phyloP scores from a whole-genome alignment of 2,113 vertebrate genomes.

The Craseonycteris thonglongyai region DNA sequence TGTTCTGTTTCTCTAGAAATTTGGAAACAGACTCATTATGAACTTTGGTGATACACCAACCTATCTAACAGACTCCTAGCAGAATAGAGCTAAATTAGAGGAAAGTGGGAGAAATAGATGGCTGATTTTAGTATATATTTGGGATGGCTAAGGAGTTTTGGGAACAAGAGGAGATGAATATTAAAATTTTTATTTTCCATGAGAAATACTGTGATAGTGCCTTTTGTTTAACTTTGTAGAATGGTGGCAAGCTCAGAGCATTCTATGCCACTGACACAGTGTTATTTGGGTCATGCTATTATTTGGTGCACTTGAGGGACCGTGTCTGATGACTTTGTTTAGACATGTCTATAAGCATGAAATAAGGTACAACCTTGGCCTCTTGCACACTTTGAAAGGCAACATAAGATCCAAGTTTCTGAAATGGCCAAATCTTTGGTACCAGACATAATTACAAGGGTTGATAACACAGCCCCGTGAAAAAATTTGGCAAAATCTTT shows the following conservation, averaged over 20 bases:
- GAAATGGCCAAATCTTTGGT: neutral
- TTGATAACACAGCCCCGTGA: neutral
- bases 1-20: neutral
- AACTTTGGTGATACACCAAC: neutral
- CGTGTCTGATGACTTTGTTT: neutral
- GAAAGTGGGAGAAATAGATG: neutral
- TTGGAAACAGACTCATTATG: neutral
- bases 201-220: neutral
- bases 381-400: neutral
- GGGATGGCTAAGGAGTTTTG: neutral
- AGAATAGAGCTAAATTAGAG: neutral
- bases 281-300: neutral
- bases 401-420: neutral
- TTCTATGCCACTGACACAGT: neutral
- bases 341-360: neutral
- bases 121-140: neutral
- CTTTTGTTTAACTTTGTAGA: neutral
- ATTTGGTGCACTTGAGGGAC: neutral
- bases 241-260: neutral
- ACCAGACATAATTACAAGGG: neutral
- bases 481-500: neutral
- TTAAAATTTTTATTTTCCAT: neutral
- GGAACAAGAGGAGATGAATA: neutral
- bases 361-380: neutral
- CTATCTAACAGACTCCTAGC: neutral